These are phyloP conservation scores for Eriocheir sinensis DNA, from an alignment of 1,140 invertebrate species.

Conservation along the genomic window DNA sequence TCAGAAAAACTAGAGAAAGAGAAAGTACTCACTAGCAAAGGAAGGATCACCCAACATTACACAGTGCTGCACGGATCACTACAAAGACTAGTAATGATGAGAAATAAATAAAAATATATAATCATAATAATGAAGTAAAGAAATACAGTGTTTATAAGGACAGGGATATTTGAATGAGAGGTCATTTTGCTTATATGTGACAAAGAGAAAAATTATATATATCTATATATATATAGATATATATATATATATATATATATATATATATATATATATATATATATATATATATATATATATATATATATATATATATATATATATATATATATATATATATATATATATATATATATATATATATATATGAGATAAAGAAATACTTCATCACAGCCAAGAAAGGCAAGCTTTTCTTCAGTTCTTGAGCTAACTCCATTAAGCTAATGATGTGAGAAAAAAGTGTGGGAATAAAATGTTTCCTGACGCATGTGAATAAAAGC, in stretches of 20 bases:
- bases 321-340: constrained; percentile 36
- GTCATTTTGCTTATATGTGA: constrained; percentile 18
- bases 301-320: constrained; percentile 20
- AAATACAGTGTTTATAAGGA: no score
- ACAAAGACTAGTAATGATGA: no score
- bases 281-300: neutral
- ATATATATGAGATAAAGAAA: constrained; percentile 33
- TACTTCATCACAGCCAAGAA: constrained; percentile 5
- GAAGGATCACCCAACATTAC: no score
- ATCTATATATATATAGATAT: no score
- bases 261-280: constrained; percentile 52
- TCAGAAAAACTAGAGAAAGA: no score
- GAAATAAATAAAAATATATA: no score
- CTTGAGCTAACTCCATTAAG: neutral
- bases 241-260: constrained; percentile 30
- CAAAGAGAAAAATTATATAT: neutral
- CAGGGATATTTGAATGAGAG: no score
- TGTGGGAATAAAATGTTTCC: neutral
- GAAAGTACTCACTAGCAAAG: no score
- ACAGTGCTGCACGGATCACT: no score
- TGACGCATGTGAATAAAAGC: neutral
- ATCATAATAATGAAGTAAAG: no score
- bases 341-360: constrained; percentile 53
- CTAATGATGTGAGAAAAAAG: neutral
- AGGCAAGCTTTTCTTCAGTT: neutral